Evolutionary conservation across 1,140 invertebrate genomes (phyloP).

Genomic region (Metopolophium dirhodum): DNA sequence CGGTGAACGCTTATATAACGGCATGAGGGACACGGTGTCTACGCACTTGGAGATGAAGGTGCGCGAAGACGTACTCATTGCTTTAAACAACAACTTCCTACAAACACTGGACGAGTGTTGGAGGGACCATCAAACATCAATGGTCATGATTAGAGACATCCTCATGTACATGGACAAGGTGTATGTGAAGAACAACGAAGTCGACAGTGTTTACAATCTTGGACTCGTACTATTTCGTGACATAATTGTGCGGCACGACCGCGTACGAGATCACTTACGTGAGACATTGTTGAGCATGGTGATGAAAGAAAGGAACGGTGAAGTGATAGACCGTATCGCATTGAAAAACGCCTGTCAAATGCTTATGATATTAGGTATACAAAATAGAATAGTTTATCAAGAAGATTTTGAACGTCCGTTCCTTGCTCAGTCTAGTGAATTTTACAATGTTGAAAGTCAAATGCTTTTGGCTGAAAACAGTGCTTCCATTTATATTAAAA

Average conservation of each 20-base stretch:
- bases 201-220: conserved; percentile 99
- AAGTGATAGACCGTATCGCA: conserved; percentile 94
- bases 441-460: conserved; percentile 98
- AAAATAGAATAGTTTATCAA: conserved; percentile 93
- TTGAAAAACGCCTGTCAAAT: conserved; percentile 98
- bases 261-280: conserved; percentile 91
- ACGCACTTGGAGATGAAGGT: conserved; percentile 96
- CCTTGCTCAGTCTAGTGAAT: conserved; percentile 95
- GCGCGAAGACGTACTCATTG: conserved; percentile 88
- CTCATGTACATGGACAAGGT: conserved; percentile 99
- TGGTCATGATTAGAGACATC: conserved; percentile 99
- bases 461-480: conserved; percentile 98
- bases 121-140: conserved; percentile 99
- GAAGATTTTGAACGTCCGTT: conserved; percentile 99
- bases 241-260: conserved; percentile 93
- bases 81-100: conserved; percentile 96
- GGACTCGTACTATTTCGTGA: conserved; percentile 98
- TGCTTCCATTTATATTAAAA: conserved; percentile 98
- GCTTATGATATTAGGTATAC: conserved; percentile 97
- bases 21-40: conserved; percentile 97
- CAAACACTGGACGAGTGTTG: conserved; percentile 96
- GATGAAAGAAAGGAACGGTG: conserved; percentile 91
- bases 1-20: conserved; percentile 96
- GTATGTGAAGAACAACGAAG: conserved; percentile 99
- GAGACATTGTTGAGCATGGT: conserved; percentile 95